Base-by-base conservation (phyloP, 2,797 vertebrate genomes). In the Psittacula derbiana region DNA sequence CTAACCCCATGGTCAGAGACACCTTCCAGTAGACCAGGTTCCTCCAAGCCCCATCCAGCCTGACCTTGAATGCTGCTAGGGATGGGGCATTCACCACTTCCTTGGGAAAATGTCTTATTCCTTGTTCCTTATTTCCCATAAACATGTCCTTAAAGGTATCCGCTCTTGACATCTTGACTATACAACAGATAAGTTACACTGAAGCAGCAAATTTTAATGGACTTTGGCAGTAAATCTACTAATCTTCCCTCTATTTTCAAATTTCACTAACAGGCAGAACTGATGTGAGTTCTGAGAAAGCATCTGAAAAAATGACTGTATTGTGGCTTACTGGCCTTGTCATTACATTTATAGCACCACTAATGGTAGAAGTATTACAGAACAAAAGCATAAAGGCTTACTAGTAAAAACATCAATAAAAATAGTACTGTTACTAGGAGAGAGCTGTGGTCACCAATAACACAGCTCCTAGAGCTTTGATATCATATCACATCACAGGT, bases 381-480 rank as follows among this genome's bases (percentile, higher is more conserved):
- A 78, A 69, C 11, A 88, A 78, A 91, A 83, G 18, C 65, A 65
- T 27, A 41, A 49, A 69, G 23, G 58, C 53, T 74, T 75, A 50
- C 25, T 41, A 69, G 65, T 41, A 76, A 91, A 95, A 84, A 55
- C 40, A 81, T 11, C 43, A 91, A 79, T 92, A 91, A 91, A 96
- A 90, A 86, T 44, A 91, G 61, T 30, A 69, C 57, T 66, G 79
- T 75, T 84, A 81, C 70, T 66, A 88, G 69, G 84, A 78, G 43
- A 89, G 41, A 1, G 2, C 53, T 83, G 58, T 47, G 50, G 43
- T 76, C 66, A 72, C 65, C 57, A 92, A 86, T 2, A 90, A 60
- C 43, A 88, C n/a, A 84, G 55, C 16, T 79, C 25, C 65, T 47
- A 6, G 8, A 41, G 12, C 47, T 62, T 52, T 46, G 58, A 23